These are phyloP conservation scores for Pandemis cinnamomeana DNA, from an alignment of 2,888 invertebrate genomes.

Conservation along the genomic window DNA sequence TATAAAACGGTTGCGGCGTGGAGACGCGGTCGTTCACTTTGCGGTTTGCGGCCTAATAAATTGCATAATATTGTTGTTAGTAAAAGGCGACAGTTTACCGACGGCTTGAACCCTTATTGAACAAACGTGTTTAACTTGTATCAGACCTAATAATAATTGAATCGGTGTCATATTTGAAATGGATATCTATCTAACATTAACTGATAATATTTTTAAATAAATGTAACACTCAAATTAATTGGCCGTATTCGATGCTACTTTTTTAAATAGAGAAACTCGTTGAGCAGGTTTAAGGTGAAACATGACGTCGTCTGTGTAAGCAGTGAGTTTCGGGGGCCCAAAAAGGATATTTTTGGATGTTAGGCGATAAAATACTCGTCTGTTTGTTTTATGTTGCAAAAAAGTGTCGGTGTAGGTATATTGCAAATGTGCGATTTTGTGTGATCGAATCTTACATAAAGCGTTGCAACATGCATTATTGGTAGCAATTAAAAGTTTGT, in stretches of 20 bases:
- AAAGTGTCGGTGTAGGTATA: not conserved
- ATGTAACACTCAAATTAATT: conserved; percentile 28
- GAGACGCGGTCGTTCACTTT: conserved; percentile 55
- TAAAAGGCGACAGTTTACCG: conserved; percentile 1
- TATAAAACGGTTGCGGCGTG: conserved; percentile 47
- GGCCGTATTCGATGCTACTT: conserved; percentile 28
- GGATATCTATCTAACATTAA: not conserved
- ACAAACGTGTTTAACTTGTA: conserved; percentile 3
- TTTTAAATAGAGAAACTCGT: conserved; percentile 35
- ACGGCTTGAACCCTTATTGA: conserved; percentile 11
- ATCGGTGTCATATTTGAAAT: not conserved
- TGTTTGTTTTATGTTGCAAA: not conserved
- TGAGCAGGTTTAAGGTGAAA: conserved; percentile 35
- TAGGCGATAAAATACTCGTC: not conserved
- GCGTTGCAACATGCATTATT: conserved; percentile 20
- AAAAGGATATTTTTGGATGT: conserved; percentile 22
- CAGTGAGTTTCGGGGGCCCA: conserved; percentile 31
- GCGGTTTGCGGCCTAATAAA: conserved; percentile 51
- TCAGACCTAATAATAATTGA: not conserved
- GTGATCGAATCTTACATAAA: conserved; percentile 9
- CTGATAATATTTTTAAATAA: conserved; percentile 17
- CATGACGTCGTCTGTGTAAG: conserved; percentile 13
- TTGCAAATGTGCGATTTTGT: not conserved
- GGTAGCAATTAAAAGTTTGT: conserved; percentile 47
- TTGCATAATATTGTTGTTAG: conserved; percentile 45